Base-by-base conservation (phyloP, 2,113 vertebrate species). In the Myanophis thanlyinensis region DNA sequence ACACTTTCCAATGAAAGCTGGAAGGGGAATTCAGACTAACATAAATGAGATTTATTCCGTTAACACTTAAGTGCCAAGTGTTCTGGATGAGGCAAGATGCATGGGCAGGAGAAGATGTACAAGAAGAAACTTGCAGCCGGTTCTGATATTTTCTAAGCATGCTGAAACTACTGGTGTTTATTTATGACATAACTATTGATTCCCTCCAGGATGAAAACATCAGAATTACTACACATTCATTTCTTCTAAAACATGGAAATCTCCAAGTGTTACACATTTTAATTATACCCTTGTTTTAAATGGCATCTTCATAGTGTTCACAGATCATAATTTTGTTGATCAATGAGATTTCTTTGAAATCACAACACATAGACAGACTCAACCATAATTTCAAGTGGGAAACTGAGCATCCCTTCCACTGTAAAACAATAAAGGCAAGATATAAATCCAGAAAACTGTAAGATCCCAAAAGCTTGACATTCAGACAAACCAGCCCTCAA, bases 1-100 rank as follows among this genome's bases (percentile, higher is more conserved):
- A 94, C 94, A 95, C 91, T 96, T 96, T 95, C 94, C 95, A 93
- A 95, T 95, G 93, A n/a, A 90, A 96, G 94, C 91, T 94, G 96
- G 93, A 93, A 96, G 97, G 94, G 91, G 30, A 92, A 96, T 96
- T 96, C 94, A 95, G 92, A 93, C 30, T 94, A 94, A 90, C 93
- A 94, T 89, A 96, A 94, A 94, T 93, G 92, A 96, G 95, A 96
- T 96, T 96, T 96, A 95, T 91, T 96, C 96, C 6, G 40, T 73
- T 85, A 97, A 85, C 95, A 96, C 91, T 95, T 97, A 80, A 80
- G 67, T 80, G 95, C 94, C 85, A 48, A 48, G 95, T 92, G 92
- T 92, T 95, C 85, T 94, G 94, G 91, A 96, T 91, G 91, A 91
- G 89, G 95, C 89, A 89, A 88, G 59, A 44, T 80, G n/a, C 3